Evolutionary conservation across 2,888 invertebrate genomes (phyloP).

Genomic region (Portevinia maculata): DNA sequence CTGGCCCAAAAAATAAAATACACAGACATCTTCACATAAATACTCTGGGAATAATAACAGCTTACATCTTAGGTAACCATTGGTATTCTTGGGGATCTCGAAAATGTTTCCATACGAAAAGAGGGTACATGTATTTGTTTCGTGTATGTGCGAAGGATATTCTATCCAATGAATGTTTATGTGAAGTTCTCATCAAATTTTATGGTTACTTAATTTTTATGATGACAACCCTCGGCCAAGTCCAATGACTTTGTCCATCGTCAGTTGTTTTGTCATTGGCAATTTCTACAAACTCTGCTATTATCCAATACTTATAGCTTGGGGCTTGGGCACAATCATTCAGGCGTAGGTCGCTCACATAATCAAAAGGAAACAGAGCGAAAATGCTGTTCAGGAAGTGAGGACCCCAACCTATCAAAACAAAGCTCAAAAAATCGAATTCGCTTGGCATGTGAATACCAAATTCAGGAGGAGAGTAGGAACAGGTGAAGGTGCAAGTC

Average conservation of each 20-base stretch:
- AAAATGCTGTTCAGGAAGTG: constrained; percentile 20
- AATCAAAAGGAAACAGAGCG: constrained; percentile 60
- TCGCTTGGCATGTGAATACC: background rate
- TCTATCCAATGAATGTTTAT: constrained; percentile 55
- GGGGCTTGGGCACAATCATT: constrained; percentile 50
- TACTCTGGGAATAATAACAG: constrained; percentile 34
- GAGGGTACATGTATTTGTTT: constrained; percentile 10
- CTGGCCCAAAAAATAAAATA: background rate
- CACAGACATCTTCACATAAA: constrained; percentile 15
- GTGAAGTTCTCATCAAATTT: constrained; percentile 72
- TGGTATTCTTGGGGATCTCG: constrained; percentile 31
- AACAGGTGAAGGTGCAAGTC: background rate
- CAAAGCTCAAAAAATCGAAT: constrained; percentile 1
- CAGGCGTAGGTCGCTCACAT: constrained; percentile 55
- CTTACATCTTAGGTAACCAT: constrained; percentile 58
- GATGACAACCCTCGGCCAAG: constrained; percentile 53
- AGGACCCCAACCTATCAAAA: background rate
- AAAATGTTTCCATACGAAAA: constrained; percentile 4
- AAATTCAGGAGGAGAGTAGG: background rate
- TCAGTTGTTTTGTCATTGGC: constrained; percentile 2
- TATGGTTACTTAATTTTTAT: constrained; percentile 72
- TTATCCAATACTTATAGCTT: constrained; percentile 63
- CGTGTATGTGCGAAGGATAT: constrained; percentile 37
- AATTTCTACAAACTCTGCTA: constrained; percentile 57
- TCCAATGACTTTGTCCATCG: constrained; percentile 10